Evolutionary conservation across 1,140 invertebrate genomes (phyloP), one percentile per base, ranked within the genome.

Genomic region (Sipha flava): DNA sequence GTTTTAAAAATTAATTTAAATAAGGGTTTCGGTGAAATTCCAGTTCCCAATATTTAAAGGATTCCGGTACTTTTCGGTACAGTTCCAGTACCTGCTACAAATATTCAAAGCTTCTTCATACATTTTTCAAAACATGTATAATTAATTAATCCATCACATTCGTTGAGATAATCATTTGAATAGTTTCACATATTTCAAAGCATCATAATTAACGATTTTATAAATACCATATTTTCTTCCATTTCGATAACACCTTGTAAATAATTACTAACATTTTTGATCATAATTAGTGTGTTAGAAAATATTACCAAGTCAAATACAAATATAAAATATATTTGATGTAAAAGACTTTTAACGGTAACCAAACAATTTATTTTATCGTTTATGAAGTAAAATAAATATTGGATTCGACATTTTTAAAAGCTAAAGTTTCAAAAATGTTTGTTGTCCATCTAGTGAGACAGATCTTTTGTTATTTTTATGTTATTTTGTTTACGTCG

Each of bases 401-500:
- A 66, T 40, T 23, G 62, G 62, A 40, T 34, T 40, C 40, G 40
- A 37, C 34, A 37, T 66, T 66, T 26, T 68, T 68, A 43, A 68
- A 4, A 26, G 2, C 1, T 10, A 68, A 68, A 14, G 21, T 68
- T 68, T 21, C 64, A 45, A 68, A 45, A 68, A 45, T 37, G 43
- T 68, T 37, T 43, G 64, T 37, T 26, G 12, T 68, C 37, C 64
- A 68, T 45, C 23, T 68, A 5, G 34, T 45, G 12, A 40, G 37
- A 68, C 64, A 45, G 21, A 68, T 68, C 45, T 68, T 68, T 68
- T 68, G n/a, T n/a, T n/a, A n/a, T n/a, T n/a, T n/a, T n/a, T n/a
- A n/a, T n/a, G n/a, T n/a, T n/a, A n/a, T n/a, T n/a, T n/a, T n/a
- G n/a, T n/a, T n/a, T n/a, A n/a, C n/a, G n/a, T n/a, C n/a, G n/a